A percentile compares a stretch with the other conserved stretches of the same genome.
Conservation (phyloP, 1,140 invertebrate species). For the Radopholus similis region DNA sequence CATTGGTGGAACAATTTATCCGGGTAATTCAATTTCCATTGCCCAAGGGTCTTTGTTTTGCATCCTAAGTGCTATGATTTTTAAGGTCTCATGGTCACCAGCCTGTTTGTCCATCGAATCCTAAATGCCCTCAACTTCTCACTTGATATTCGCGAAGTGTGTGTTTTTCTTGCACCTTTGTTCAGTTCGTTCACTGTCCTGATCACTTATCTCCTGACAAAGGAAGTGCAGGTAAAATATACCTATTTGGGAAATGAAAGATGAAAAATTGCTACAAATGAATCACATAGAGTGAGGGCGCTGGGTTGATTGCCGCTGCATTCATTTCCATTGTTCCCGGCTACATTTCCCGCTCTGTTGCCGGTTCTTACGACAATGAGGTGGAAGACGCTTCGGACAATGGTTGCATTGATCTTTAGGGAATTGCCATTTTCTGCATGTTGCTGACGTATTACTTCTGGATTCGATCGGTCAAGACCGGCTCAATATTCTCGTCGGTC, state of each 20-base stretch:
- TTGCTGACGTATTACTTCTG: conserved; percentile 62
- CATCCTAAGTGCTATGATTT: conserved; percentile 68
- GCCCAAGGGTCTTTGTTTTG: not conserved
- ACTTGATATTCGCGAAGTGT: conserved; percentile 95
- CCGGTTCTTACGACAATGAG: conserved; percentile 99
- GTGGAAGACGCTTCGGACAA: not conserved
- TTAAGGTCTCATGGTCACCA: conserved; percentile 97
- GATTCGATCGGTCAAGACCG: conserved; percentile 94
- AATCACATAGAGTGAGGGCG: conserved; percentile 82
- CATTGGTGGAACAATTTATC: conserved; percentile 72
- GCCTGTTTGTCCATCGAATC: conserved; percentile 79
- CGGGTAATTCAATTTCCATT: conserved; percentile 57
- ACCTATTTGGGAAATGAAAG: not conserved
- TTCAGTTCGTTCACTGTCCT: conserved; percentile 96
- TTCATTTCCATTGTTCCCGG: conserved; percentile 98
- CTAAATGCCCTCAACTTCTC: conserved; percentile 90
- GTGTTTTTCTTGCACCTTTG: conserved; percentile 95
- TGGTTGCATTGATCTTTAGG: not conserved
- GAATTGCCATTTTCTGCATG: conserved; percentile 67
- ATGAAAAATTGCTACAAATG: conserved; percentile 3
- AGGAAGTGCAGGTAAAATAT: conserved; percentile 64
- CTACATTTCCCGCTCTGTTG: conserved; percentile 95
- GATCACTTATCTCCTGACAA: conserved; percentile 91
- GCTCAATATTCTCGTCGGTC: conserved; percentile 90
- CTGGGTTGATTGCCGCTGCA: conserved; percentile 94